Evolutionary conservation across 23 tunicate species (phyloP), one percentile per base, ranked within the genome.

Genomic region (Corella eumyota): DNA sequence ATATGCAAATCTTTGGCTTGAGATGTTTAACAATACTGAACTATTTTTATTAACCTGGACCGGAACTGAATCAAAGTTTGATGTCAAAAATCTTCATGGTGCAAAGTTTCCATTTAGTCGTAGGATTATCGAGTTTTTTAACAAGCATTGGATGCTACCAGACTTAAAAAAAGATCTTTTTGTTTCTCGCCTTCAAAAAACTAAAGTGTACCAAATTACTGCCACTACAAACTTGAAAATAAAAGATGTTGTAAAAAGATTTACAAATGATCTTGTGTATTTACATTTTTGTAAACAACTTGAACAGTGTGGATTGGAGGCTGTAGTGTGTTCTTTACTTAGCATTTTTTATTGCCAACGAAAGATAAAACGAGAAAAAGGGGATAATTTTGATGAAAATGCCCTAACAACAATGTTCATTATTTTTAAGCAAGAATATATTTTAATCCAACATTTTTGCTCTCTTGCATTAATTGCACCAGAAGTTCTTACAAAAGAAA

Each of bases 101-200:
- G 64, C 67, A 31, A 47, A 64, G n/a, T 74, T 74, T 64, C 80
- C 80, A 2, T 74, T 74, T 37, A 64, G 71, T 44, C 45, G 80
- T 38, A 54, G 51, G 29, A 37, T 74, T 36, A 27, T 40, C 3
- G 61, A 55, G 45, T 38, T 53, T 30, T 74, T 74, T 49, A 17
- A 46, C 2, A 56, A 51, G 19, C 34, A 26, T 1, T 61, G 78
- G 68, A 31, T 45, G 7, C 60, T 54, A 17, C 3, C 29, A 54
- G 3, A 54, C 1, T 23, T n/a, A n/a, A n/a, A n/a, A n/a, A n/a
- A n/a, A n/a, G n/a, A n/a, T n/a, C n/a, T n/a, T n/a, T n/a, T n/a
- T n/a, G n/a, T n/a, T n/a, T n/a, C n/a, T n/a, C n/a, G n/a, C n/a
- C n/a, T n/a, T n/a, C n/a, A n/a, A n/a, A n/a, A n/a, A n/a, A n/a